A percentile compares a stretch with the other conserved stretches of the same genome.
These are phyloP conservation scores for Amblyraja radiata DNA, from an alignment of 2,797 vertebrate genomes.

Conservation along the genomic window DNA sequence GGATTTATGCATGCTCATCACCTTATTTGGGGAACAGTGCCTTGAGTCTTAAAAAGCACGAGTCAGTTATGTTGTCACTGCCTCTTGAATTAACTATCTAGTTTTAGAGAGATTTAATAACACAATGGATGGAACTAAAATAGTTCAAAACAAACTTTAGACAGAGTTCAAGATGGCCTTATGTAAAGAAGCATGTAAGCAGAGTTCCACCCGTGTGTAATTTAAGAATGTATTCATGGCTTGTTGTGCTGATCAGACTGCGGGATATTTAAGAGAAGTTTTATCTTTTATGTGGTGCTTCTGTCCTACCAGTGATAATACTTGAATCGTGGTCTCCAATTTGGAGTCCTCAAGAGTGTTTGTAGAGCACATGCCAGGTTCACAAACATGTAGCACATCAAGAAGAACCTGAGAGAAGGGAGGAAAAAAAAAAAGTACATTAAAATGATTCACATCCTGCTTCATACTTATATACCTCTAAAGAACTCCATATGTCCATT, in stretches of 20 bases:
- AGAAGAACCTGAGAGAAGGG: conserved; percentile 76
- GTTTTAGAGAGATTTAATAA: not conserved
- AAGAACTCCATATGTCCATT: not conserved
- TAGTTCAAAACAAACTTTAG: not conserved
- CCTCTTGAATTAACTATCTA: not conserved
- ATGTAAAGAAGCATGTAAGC: not conserved
- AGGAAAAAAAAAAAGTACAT: not conserved
- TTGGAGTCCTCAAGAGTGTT: conserved; percentile 83
- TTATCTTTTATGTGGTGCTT: not conserved
- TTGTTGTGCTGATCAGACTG: not conserved
- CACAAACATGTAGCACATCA: conserved; percentile 96
- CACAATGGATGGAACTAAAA: not conserved
- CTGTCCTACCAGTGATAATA: conserved; percentile 81
- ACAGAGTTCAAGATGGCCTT: not conserved
- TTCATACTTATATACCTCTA: too few relatives aligned
- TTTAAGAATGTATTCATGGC: not conserved
- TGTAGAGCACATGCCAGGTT: conserved; percentile 91
- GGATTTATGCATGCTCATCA: too few relatives aligned
- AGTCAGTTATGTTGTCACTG: not conserved
- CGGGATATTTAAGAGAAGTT: too few relatives aligned
- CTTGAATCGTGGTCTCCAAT: conserved; percentile 93
- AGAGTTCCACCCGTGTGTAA: not conserved
- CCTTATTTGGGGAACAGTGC: not conserved
- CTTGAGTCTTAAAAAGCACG: not conserved
- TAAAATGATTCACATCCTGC: not conserved